Conservation (phyloP, 2,888 invertebrate species). For the Dioctria rufipes region DNA sequence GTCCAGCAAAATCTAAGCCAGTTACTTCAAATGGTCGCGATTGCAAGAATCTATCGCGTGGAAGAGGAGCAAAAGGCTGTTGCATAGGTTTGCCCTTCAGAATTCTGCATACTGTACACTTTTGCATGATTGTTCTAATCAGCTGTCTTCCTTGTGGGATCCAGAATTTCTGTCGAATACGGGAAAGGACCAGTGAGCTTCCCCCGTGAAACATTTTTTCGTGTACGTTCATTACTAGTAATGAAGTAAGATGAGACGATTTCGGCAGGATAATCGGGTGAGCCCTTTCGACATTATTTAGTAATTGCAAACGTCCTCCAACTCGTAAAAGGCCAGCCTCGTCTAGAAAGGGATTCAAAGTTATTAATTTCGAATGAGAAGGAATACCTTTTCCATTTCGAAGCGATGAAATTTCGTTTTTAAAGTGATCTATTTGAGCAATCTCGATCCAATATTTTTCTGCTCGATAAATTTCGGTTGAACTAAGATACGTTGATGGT, state of each 20-base stretch:
- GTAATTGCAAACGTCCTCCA: neutral
- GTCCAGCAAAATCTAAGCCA: neutral
- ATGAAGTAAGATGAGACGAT: neutral
- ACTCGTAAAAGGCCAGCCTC: neutral
- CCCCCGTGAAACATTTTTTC: slow-evolving; percentile 1
- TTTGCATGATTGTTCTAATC: too few species aligned
- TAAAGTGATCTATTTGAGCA: neutral
- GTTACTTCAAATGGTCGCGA: neutral
- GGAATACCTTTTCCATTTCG: neutral
- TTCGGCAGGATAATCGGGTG: neutral
- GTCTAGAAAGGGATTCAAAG: neutral
- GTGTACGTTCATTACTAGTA: neutral
- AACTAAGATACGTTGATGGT: neutral
- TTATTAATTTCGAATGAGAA: neutral
- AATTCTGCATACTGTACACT: too few species aligned
- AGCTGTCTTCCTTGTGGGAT: too few species aligned
- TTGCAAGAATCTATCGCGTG: too few species aligned
- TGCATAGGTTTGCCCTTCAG: too few species aligned
- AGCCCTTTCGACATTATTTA: neutral
- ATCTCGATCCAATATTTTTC: neutral
- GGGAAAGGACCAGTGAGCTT: neutral
- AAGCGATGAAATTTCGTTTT: neutral
- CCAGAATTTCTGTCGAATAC: neutral
- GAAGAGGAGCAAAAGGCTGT: too few species aligned
- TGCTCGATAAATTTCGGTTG: neutral